Evolutionary conservation across 2,888 invertebrate genomes (phyloP).

Genomic region (Aricia artaxerxes): DNA sequence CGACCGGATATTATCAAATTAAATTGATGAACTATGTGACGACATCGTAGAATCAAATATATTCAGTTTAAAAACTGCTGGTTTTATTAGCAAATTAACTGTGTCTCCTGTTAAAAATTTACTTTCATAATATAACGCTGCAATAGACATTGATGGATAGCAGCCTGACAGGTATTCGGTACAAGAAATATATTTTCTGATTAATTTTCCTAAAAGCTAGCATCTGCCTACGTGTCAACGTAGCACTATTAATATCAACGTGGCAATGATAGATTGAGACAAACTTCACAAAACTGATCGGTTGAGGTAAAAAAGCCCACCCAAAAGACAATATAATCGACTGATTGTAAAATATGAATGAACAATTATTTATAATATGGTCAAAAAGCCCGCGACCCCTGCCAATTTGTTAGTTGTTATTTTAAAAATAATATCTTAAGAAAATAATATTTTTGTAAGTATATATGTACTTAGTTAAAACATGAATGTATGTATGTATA

Average conservation of each 20-base stretch:
- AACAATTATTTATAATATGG: background rate
- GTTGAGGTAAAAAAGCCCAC: constrained; percentile 14
- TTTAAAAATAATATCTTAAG: background rate
- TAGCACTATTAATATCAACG: constrained; percentile 15
- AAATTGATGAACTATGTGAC: background rate
- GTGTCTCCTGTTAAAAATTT: constrained; percentile 3
- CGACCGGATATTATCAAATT: background rate
- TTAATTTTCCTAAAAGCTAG: constrained; percentile 21
- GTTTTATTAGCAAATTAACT: constrained; percentile 10
- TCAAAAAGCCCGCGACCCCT: background rate
- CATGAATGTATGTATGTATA: background rate
- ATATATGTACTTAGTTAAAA: background rate
- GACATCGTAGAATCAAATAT: background rate
- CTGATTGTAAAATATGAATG: constrained; percentile 1
- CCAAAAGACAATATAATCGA: constrained; percentile 15
- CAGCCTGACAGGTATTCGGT: background rate
- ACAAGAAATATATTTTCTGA: constrained; percentile 25
- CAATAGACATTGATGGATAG: constrained; percentile 24
- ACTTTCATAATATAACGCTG: background rate
- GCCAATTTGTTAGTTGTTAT: background rate
- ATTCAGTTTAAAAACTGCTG: constrained; percentile 7
- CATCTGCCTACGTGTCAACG: constrained; percentile 25
- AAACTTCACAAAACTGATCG: constrained; percentile 17
- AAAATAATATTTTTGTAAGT: background rate
- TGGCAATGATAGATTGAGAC: constrained; percentile 13